Base-by-base conservation (phyloP, 2,113 vertebrate species). In the Brachyistius frenatus region DNA sequence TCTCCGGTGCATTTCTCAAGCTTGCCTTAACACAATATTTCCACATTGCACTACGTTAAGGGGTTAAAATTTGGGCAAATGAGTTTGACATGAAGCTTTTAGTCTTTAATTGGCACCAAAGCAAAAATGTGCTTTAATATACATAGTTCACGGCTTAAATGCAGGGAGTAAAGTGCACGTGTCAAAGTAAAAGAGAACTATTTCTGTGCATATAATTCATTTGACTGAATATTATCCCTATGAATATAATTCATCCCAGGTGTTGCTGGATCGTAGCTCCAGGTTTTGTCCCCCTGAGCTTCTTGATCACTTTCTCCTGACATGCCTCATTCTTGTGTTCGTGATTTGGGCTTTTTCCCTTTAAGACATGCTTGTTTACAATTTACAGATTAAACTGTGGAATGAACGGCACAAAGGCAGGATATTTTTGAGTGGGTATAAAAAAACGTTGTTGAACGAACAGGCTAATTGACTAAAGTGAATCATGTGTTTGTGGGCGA, bases 381-480 rank as follows among this genome's bases (percentile, higher is more conserved):
- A 85, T 83, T 89, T 83, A 80, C 60, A 72, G 11, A 82, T 83
- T 64, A 69, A 36, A 71, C 78, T 87, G 23, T 73, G 80, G 80
- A 88, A 90, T 85, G 53, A 87, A 54, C 3, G 30, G 41, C 60
- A 66, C 80, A 84, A 88, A 81, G 74, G 68, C 63, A 55, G 57
- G 62, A 78, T 57, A 68, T 85, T 73, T 67, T 73, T 41, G 52
- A 64, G 58, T 60, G 67, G 80, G 73, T 76, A 83, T 83, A 77
- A 87, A 84, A 23, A 73, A 76, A 71, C 65, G 76, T 69, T 69
- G 63, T 64, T 41, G 67, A 86, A 69, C 16, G 33, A 76, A 83
- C 58, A 72, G 61, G 61, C 75, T 88, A 89, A 92, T 89, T 86
- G 74, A 90, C 78, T 86, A 70, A 90, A 89, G 78, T 69, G 76